A percentile compares a stretch with the other conserved stretches of the same genome.
Conservation (phyloP, 1,140 invertebrate genomes). For the Ridgeia piscesae region DNA sequence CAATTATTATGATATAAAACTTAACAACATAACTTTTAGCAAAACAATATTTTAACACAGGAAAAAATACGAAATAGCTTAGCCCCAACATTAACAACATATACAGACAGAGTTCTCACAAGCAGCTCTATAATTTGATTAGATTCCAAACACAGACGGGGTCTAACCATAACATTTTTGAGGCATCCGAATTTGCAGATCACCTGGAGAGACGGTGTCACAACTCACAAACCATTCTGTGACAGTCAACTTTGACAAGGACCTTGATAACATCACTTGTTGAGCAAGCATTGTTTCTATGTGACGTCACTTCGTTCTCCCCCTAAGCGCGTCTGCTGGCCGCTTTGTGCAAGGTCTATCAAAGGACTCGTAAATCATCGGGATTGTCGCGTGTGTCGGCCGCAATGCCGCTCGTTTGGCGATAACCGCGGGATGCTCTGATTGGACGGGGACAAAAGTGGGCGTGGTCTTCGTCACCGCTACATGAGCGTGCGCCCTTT, state of each 20-base stretch:
- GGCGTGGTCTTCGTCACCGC: neutral
- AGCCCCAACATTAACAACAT: no score
- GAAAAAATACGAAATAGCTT: no score
- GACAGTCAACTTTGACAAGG: neutral
- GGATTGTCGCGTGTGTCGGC: neutral
- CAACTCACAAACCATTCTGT: neutral
- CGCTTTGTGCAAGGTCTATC: neutral
- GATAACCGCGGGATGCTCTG: neutral
- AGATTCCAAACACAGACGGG: no score
- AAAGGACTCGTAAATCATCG: neutral
- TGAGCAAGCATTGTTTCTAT: neutral
- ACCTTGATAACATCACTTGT: neutral
- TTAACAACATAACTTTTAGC: no score
- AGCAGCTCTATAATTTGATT: no score
- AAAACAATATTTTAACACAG: no score
- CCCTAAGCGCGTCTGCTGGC: neutral
- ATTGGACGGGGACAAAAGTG: neutral
- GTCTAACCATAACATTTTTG: no score
- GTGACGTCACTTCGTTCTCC: neutral
- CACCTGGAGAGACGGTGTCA: neutral
- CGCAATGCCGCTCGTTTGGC: neutral
- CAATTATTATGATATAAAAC: no score
- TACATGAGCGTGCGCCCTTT: neutral
- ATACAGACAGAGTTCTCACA: no score
- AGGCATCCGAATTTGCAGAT: neutral